Evolutionary conservation across 1,140 invertebrate genomes (phyloP).

Genomic region (Drosophila albomicans): DNA sequence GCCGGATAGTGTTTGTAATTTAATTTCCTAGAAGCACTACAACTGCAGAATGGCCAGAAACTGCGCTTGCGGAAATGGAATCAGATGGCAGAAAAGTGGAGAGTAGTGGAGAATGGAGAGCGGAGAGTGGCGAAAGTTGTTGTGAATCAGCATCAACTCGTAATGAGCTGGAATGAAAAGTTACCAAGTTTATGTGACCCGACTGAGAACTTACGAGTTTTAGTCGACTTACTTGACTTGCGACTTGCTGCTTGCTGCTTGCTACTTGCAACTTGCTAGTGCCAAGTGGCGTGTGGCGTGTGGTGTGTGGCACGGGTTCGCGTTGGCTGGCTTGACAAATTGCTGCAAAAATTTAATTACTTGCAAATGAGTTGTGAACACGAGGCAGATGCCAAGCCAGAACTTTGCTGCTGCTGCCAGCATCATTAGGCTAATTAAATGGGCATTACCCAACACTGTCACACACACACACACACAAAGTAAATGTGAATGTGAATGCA

Average conservation of each 20-base stretch:
- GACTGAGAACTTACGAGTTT: constrained; percentile 43
- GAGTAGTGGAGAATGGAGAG: not conserved
- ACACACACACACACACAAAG: constrained; percentile 8
- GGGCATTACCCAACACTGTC: constrained; percentile 43
- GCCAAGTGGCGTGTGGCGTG: not conserved
- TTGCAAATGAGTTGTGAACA: constrained; percentile 64
- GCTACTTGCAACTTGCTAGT: not conserved
- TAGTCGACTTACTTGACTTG: too few relatives aligned
- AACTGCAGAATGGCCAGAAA: constrained; percentile 60
- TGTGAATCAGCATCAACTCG: constrained; percentile 23
- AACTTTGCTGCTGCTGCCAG: constrained; percentile 18
- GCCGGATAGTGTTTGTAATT: constrained; percentile 75
- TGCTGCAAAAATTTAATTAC: constrained; percentile 66
- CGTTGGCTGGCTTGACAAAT: constrained; percentile 54
- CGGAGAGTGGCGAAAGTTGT: constrained; percentile 1
- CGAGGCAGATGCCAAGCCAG: constrained; percentile 31
- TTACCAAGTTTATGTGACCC: constrained; percentile 63
- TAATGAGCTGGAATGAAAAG: constrained; percentile 59
- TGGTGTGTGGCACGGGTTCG: not conserved
- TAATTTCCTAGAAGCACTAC: constrained; percentile 68
- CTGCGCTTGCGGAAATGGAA: constrained; percentile 70
- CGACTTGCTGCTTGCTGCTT: not conserved
- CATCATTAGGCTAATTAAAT: constrained; percentile 64
- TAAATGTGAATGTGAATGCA: constrained; percentile 1
- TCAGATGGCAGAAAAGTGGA: constrained; percentile 37